These are phyloP conservation scores for Megastigmus dorsalis DNA, from an alignment of 2,888 invertebrate species.

Conservation along the genomic window DNA sequence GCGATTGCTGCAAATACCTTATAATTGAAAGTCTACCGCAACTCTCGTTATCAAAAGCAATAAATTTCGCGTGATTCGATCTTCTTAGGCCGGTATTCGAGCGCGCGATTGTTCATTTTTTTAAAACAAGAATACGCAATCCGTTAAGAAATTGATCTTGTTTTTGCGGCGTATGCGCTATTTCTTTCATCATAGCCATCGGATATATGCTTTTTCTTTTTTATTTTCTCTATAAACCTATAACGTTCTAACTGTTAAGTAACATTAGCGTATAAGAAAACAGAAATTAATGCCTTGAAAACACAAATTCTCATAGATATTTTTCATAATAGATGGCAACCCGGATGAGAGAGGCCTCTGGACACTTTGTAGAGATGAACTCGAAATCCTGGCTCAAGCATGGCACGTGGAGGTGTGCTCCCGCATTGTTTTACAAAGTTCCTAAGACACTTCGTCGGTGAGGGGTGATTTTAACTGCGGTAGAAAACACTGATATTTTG, in stretches of 20 bases:
- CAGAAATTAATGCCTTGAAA: not conserved
- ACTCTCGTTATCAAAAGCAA: not conserved
- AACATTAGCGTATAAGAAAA: slow-evolving; percentile 42
- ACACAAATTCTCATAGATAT: slow-evolving; percentile 22
- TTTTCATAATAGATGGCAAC: slow-evolving; percentile 50
- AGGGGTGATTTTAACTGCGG: too few species aligned
- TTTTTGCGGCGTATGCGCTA: slow-evolving; percentile 21
- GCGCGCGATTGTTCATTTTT: not conserved
- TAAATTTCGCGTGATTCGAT: not conserved
- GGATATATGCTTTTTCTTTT: slow-evolving; percentile 31
- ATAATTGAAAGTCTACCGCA: too few species aligned
- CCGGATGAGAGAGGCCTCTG: slow-evolving; percentile 41
- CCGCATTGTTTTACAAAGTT: too few species aligned
- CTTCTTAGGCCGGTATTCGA: slow-evolving; percentile 8
- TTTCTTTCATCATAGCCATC: slow-evolving; percentile 30
- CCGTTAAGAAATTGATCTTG: not conserved
- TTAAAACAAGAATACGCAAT: not conserved
- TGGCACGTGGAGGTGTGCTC: not conserved
- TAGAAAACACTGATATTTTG: too few species aligned
- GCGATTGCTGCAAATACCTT: not conserved
- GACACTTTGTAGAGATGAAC: slow-evolving; percentile 31
- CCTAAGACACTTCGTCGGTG: too few species aligned
- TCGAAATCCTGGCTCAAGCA: slow-evolving; percentile 23
- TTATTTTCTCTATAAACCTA: slow-evolving; percentile 19
- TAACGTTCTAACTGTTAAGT: slow-evolving; percentile 45